Percentiles rank a stretch among this genome's conserved stretches.
Evolutionary conservation across 2,888 invertebrate genomes (phyloP).

Genomic region (Hemistola chrysoprasaria): DNA sequence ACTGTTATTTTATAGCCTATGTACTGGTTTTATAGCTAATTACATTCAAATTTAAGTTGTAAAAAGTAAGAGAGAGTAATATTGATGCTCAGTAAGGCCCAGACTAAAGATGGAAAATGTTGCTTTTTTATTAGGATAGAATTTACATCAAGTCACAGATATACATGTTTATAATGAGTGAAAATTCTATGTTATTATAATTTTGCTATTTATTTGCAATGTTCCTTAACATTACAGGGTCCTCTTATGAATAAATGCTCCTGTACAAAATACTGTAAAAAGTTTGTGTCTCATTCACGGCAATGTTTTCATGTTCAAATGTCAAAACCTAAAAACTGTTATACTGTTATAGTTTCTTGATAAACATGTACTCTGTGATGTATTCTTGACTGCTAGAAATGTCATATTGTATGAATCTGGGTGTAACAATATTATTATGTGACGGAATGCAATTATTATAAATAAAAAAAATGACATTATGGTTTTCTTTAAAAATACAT

Average conservation of each 20-base stretch:
- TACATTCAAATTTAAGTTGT: conserved; percentile 65
- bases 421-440: conserved; percentile 70
- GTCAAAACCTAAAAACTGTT: too few relatives aligned
- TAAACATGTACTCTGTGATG: conserved; percentile 54
- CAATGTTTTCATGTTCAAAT: too few relatives aligned
- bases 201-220: too few relatives aligned
- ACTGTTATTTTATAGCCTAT: conserved; percentile 47
- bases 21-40: conserved; percentile 60
- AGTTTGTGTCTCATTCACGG: too few relatives aligned
- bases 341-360: conserved; percentile 14
- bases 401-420: conserved; percentile 66
- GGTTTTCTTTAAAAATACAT: conserved; percentile 6
- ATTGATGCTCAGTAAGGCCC: conserved; percentile 45
- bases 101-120: conserved; percentile 18
- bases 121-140: conserved; percentile 9
- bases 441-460: conserved; percentile 74
- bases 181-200: too few relatives aligned
- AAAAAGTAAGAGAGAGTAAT: conserved; percentile 55
- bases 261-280: too few relatives aligned
- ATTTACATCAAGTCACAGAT: conserved; percentile 22
- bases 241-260: too few relatives aligned
- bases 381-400: conserved; percentile 59
- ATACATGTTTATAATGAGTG: conserved; percentile 15
- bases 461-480: conserved; percentile 44
- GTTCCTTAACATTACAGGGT: too few relatives aligned